phyloP scores from a whole-genome alignment of 2,113 vertebrate species.

The Phoxinus phoxinus region DNA sequence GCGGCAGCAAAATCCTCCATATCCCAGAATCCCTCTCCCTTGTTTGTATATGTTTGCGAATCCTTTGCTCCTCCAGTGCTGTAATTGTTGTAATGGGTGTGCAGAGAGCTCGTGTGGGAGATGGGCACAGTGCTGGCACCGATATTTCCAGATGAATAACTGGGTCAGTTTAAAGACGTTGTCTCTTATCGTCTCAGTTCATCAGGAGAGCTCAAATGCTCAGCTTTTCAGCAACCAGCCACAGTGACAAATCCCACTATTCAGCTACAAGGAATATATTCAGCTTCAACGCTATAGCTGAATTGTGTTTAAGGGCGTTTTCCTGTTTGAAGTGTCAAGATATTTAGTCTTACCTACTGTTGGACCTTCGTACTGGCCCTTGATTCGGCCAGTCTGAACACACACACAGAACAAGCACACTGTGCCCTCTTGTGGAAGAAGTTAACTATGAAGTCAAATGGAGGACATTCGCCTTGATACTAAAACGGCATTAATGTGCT shows the following conservation, averaged over 20 bases:
- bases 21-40: background rate
- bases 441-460: background rate
- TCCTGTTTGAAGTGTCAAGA: background rate
- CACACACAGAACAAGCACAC: slow-evolving; percentile 13
- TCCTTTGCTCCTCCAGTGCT: background rate
- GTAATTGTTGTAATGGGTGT: slow-evolving; percentile 15
- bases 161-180: slow-evolving; percentile 49
- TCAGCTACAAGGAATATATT: background rate
- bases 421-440: slow-evolving; percentile 51
- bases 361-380: too few species aligned
- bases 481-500: background rate
- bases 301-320: background rate
- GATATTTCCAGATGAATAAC: slow-evolving; percentile 52
- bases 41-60: background rate
- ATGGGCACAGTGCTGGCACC: background rate
- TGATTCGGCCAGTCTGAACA: background rate
- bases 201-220: slow-evolving; percentile 39
- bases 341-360: background rate
- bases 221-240: slow-evolving; percentile 37
- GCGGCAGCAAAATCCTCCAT: background rate
- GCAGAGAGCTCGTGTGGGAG: slow-evolving; percentile 10
- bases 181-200: slow-evolving; percentile 49
- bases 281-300: background rate
- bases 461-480: background rate
- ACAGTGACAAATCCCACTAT: slow-evolving; percentile 4